Percentiles rank a stretch among this genome's conserved stretches.
Conservation (phyloP, 2,113 vertebrate species). For the Axis porcinus region DNA sequence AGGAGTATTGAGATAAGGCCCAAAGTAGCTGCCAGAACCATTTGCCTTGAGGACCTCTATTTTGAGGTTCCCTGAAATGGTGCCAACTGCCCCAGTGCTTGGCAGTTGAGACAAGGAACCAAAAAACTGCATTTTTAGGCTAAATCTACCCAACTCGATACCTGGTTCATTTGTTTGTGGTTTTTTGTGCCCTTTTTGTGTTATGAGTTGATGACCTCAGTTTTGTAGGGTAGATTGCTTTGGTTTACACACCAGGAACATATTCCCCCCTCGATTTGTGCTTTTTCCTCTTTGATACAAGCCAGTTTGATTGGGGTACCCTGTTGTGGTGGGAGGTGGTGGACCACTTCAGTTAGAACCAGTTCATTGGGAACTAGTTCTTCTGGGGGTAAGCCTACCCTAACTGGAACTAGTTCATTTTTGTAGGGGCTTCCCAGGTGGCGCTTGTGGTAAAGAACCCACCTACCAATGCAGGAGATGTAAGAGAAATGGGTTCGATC, state of each 20-base stretch:
- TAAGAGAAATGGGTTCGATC: neutral
- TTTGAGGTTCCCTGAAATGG: neutral
- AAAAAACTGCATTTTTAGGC: neutral
- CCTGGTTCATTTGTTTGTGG: neutral
- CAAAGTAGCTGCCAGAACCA: neutral
- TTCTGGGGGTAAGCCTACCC: neutral
- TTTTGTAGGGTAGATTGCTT: neutral
- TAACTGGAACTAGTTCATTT: neutral
- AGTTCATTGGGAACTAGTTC: neutral
- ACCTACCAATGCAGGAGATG: neutral
- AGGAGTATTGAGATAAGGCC: neutral
- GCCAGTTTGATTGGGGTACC: neutral
- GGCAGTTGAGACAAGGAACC: neutral
- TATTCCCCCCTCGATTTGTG: neutral
- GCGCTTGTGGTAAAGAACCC: neutral
- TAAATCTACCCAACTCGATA: neutral
- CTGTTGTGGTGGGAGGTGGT: neutral
- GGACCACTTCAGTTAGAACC: neutral
- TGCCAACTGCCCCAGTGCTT: neutral
- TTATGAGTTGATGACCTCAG: neutral
- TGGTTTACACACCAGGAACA: neutral
- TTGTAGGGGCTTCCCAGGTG: neutral
- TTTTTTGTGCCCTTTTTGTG: neutral
- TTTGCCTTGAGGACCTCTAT: neutral
- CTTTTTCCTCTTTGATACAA: neutral